A percentile compares a stretch with the other conserved stretches of the same genome.
These are phyloP conservation scores for Gallirallus australis DNA, from an alignment of 2,797 vertebrate genomes.

Conservation along the genomic window DNA sequence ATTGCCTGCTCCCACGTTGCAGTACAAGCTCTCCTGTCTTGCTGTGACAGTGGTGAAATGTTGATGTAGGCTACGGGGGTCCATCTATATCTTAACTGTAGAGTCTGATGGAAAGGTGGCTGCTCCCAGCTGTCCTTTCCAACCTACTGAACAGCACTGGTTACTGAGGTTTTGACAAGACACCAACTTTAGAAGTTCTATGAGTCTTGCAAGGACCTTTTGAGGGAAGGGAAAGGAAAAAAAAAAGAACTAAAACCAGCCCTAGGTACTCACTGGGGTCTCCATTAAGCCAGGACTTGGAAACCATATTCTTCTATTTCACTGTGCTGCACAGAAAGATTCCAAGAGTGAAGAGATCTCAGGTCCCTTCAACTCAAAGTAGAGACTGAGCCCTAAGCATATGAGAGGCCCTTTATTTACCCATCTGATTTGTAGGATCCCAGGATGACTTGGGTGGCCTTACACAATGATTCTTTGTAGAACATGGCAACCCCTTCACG, in stretches of 20 bases:
- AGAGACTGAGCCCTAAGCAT: neutral
- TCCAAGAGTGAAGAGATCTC: neutral
- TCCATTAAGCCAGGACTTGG: neutral
- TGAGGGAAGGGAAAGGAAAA: neutral
- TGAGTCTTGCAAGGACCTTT: neutral
- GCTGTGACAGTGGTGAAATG: neutral
- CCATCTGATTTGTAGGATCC: fast-evolving
- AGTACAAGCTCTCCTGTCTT: neutral
- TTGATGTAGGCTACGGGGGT: neutral
- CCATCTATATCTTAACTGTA: neutral
- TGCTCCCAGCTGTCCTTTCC: neutral
- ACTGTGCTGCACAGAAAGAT: neutral
- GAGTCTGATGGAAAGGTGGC: neutral
- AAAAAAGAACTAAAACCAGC: neutral
- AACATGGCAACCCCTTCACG: neutral
- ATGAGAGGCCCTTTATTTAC: neutral
- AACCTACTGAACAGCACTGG: neutral
- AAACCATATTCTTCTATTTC: neutral
- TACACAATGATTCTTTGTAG: neutral
- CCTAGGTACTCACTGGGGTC: neutral
- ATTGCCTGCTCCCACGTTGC: fast-evolving
- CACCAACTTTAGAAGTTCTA: neutral
- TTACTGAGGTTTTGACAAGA: neutral
- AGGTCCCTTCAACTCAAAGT: neutral
- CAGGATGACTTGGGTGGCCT: neutral